Base-by-base conservation (phyloP, 2,888 invertebrate genomes). In the Callosobruchus maculatus region DNA sequence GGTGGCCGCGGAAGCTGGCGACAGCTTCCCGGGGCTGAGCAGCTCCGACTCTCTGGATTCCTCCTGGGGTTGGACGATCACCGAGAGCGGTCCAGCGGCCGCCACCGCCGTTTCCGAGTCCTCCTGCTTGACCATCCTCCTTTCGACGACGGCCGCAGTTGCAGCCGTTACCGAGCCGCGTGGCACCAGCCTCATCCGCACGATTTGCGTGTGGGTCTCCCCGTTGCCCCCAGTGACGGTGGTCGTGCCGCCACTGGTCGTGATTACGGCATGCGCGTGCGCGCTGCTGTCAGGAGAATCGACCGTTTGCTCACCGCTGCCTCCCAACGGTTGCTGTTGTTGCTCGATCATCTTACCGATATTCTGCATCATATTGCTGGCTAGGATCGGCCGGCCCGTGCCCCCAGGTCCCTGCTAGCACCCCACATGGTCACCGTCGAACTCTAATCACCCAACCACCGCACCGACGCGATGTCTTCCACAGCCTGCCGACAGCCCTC, bases 1-100 rank as follows among this genome's bases (percentile, higher is more conserved):
- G 83, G 92, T 91, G 86, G 90, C 91, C 79, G 92, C 92, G 83
- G 91, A 91, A 74, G 88, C 88, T 67, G 90, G 90, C 72, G 90
- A 89, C 68, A 91, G 84, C 80, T 90, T 90, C 70, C 88, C 88
- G 22, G 90, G 90, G 85, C 91, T 91, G 31, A 91, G 87, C 70
- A 91, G 85, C 79, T 90, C 90, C 72, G 90, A 89, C 80, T 91
- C 90, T 75, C 89, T 88, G 31, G 90, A 90, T 79, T 91, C 91
- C 80, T 90, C 89, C 76, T 90, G 90, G 22, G 89, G 87, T 80
- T 90, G 90, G 71, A 90, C 90, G 79, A 90, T 90, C 72, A 90
- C 90, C 70, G 90, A 90, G 22, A 90, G 84, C 21, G 87, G 83
- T 81, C 89, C 89, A 80, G 88, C 87, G 80, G 83, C 83, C 13